A percentile compares a stretch with the other conserved stretches of the same genome.
Evolutionary conservation across 2,797 vertebrate genomes (phyloP).

Genomic region (Enteromius fasciolatus): DNA sequence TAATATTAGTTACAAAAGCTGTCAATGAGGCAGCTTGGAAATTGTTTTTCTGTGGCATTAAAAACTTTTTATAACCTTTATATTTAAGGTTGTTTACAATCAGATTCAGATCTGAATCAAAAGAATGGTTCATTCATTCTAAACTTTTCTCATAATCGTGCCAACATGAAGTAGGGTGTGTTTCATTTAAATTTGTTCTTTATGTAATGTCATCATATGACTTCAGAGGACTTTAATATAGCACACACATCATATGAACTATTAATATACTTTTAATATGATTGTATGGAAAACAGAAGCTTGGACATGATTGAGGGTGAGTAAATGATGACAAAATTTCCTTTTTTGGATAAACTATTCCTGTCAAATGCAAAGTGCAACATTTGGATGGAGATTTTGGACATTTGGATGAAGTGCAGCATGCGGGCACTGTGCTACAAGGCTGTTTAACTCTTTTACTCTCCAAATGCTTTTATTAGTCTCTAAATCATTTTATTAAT

Average conservation of each 20-base stretch:
- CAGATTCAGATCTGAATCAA: not conserved
- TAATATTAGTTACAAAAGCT: not conserved
- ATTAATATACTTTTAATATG: not conserved
- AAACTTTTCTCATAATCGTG: not conserved
- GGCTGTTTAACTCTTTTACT: not conserved
- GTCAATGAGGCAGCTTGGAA: not conserved
- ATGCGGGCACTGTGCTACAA: not conserved
- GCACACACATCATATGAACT: not conserved
- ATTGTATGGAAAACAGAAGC: not conserved
- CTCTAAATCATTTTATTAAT: not conserved
- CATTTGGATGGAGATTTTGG: not conserved
- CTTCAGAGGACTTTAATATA: not conserved
- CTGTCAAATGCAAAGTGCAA: slow-evolving; percentile 4
- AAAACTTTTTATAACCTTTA: not conserved
- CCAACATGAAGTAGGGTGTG: not conserved
- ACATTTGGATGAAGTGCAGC: slow-evolving; percentile 10
- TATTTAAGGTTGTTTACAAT: not conserved
- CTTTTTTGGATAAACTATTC: not conserved
- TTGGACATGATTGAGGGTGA: not conserved
- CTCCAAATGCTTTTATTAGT: not conserved
- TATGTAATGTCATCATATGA: not conserved
- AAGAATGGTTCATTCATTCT: not conserved
- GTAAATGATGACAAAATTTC: not conserved
- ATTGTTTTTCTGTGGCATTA: not conserved
- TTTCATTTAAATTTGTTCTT: not conserved